These are phyloP conservation scores for Callinectes sapidus DNA, from an alignment of 2,888 invertebrate species.

Conservation along the genomic window DNA sequence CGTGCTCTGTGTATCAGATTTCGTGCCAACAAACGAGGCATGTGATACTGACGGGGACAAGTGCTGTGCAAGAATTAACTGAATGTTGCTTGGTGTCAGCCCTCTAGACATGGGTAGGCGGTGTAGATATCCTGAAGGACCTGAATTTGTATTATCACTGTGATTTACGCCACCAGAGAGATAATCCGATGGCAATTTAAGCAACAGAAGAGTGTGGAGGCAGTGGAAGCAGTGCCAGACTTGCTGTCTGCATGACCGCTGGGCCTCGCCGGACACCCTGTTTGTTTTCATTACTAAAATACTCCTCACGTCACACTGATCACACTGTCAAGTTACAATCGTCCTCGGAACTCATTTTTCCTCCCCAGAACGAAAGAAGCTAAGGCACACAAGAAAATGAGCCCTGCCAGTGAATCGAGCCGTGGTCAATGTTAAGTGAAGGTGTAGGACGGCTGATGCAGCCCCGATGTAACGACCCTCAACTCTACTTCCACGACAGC, in stretches of 20 bases:
- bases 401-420: neutral
- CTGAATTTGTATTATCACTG: neutral
- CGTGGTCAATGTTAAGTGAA: conserved; percentile 16
- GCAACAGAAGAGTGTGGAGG: neutral
- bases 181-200: neutral
- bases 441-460: conserved; percentile 2
- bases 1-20: neutral
- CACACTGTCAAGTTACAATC: neutral
- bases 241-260: neutral
- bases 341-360: neutral
- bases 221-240: neutral
- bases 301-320: neutral
- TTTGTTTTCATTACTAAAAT: neutral
- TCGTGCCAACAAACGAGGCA: conserved; percentile 7
- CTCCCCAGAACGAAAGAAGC: neutral
- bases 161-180: neutral
- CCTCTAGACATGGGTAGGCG: neutral
- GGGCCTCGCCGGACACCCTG: neutral
- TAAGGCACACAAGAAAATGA: neutral
- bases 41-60: conserved; percentile 6
- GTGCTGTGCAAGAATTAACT: neutral
- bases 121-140: neutral
- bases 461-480: neutral
- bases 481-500: neutral
- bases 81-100: neutral